These are phyloP conservation scores for Dascyllus trimaculatus DNA, from an alignment of 2,113 vertebrate species.

Conservation along the genomic window DNA sequence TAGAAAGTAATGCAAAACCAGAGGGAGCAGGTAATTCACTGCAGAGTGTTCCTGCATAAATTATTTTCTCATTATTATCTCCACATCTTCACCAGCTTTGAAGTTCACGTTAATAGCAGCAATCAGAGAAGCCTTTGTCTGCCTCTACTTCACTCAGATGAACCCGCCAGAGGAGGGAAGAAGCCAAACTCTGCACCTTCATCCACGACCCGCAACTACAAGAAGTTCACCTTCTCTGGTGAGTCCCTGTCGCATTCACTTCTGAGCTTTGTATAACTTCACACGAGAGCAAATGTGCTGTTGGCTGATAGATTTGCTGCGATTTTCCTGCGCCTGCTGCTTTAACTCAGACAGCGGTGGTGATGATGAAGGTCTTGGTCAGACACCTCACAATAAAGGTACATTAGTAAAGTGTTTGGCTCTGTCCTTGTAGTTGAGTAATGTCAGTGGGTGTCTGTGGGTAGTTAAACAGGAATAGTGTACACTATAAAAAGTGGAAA, in stretches of 20 bases:
- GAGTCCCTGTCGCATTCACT: conserved; percentile 8
- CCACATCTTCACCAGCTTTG: conserved; percentile 34
- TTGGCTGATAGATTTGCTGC: conserved; percentile 19
- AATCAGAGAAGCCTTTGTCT: conserved; percentile 36
- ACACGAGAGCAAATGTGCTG: background rate
- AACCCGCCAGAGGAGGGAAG: conserved; percentile 59
- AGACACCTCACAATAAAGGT: conserved; percentile 47
- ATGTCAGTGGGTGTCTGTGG: conserved; percentile 7
- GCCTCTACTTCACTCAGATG: conserved; percentile 59
- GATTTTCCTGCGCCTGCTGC: conserved; percentile 38
- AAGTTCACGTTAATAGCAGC: conserved; percentile 25
- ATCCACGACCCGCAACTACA: conserved; percentile 67
- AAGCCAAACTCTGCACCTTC: conserved; percentile 73
- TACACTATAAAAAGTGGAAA: background rate
- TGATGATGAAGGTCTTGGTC: conserved; percentile 49
- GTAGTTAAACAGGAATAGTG: conserved; percentile 1
- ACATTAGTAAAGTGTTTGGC: conserved; percentile 23
- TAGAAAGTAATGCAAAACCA: conserved; percentile 37
- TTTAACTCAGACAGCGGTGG: conserved; percentile 64
- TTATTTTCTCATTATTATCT: conserved; percentile 42
- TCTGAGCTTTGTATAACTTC: background rate
- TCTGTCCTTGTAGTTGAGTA: background rate
- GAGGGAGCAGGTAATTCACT: conserved; percentile 57
- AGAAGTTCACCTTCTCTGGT: conserved; percentile 88
- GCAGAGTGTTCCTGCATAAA: conserved; percentile 17